Base-by-base conservation (phyloP, 2,113 vertebrate genomes). In the Neotoma lepida region DNA sequence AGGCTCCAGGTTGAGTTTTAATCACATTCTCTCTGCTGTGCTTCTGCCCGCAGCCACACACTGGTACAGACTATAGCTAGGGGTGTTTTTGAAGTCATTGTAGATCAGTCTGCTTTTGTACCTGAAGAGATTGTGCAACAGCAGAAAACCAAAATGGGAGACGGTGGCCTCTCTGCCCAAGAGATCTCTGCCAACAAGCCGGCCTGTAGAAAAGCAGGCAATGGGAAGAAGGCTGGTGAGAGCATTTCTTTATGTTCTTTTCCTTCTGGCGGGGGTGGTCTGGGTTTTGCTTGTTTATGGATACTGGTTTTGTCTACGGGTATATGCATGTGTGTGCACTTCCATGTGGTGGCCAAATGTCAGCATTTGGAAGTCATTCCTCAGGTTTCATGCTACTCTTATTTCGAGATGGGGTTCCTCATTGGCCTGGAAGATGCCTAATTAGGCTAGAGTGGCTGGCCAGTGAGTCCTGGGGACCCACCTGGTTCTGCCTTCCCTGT, bases 31-130 rank as follows among this genome's bases (percentile, higher is more conserved):
- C 41, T n/a, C 71, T 4, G 9, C 39, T 96, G 28, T 90, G 96
- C 28, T 98, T 94, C 86, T 66, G 0, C 94, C n/a, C 20, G 0
- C 97, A 99, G 99, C 92, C 98, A 93, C 1, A 49, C 96, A 0
- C 76, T 99, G 61, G 98, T 99, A 89, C 95, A 98, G 2, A 98
- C 98, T 0, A 94, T 99, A 95, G 98, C 98, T 68, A 97, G 80
- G 33, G 98, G 97, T 63, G 97, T 99, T 96, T 99, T 99, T 92
- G 98, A 98, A 96, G 91, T 98, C 51, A 99, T 99, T 14, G 96
- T 99, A 46, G 98, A 99, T 88, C 99, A 99, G 97, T 99, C 99
- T 7, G 99, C 99, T 2, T 98, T 98, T 0, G 99, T 98, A n/a
- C 98, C 99, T 0, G 98, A 98, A 64, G 99, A 99, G 77, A 84